Evolutionary conservation across 2,113 vertebrate genomes (phyloP).

Genomic region (Bombycilla garrulus): DNA sequence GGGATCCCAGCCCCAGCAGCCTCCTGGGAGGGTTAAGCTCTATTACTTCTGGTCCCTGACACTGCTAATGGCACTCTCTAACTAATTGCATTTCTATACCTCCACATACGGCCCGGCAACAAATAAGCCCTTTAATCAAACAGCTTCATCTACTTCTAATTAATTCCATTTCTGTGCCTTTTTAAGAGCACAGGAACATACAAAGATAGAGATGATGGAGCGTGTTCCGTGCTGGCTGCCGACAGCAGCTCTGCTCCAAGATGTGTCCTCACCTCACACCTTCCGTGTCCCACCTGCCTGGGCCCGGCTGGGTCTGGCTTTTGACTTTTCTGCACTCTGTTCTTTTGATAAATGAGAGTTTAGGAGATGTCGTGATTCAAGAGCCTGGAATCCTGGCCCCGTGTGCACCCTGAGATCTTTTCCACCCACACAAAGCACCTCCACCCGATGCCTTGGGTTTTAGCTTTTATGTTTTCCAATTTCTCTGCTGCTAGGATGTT

Average conservation of each 20-base stretch:
- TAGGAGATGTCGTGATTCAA: accelerated
- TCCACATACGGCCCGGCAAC: background rate
- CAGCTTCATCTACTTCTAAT: slow-evolving; percentile 28
- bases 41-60: slow-evolving; percentile 45
- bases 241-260: background rate
- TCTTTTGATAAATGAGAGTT: background rate
- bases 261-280: background rate
- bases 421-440: background rate
- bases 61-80: slow-evolving; percentile 32
- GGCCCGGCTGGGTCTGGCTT: accelerated
- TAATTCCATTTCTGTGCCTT: slow-evolving; percentile 27
- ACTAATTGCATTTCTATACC: slow-evolving; percentile 52
- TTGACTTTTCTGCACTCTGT: background rate
- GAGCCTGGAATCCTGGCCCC: background rate
- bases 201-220: background rate
- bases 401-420: background rate
- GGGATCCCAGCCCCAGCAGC: background rate
- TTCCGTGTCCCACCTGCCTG: background rate
- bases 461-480: too few species aligned
- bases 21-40: slow-evolving; percentile 36
- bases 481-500: too few species aligned
- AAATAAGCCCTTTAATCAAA: slow-evolving; percentile 47
- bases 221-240: background rate
- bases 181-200: background rate
- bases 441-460: background rate